These are phyloP conservation scores for Gnathonemus longibarbis DNA, from an alignment of 2,113 vertebrate species.

Conservation along the genomic window DNA sequence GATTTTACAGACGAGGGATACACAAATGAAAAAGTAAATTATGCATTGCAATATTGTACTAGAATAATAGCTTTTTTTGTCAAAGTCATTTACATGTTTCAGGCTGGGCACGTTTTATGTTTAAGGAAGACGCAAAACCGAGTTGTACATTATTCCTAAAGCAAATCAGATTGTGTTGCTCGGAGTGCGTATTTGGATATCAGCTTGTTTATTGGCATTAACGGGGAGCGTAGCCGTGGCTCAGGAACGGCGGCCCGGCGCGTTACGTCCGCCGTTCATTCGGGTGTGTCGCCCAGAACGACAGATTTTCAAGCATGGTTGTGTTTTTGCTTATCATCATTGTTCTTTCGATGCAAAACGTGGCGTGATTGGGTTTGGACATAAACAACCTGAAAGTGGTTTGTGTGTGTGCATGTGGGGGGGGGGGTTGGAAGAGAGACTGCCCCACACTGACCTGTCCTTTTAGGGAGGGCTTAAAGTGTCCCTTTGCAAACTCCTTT, in stretches of 20 bases:
- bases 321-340: neutral
- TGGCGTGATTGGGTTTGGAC: neutral
- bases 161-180: neutral
- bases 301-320: neutral
- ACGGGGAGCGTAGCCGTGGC: neutral
- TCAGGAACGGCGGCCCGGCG: neutral
- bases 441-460: neutral
- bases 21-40: conserved; percentile 21
- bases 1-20: conserved; percentile 17
- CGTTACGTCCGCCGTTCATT: neutral
- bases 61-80: conserved; percentile 15
- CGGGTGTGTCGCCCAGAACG: neutral
- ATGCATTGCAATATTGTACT: conserved; percentile 14
- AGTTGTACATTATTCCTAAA: conserved; percentile 9
- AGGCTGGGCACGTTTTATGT: conserved; percentile 7
- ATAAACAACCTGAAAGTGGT: conserved; percentile 1
- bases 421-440: too few species aligned
- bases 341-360: neutral
- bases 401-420: neutral
- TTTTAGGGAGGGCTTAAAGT: neutral
- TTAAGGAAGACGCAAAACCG: conserved; percentile 11
- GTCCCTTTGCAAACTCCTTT: neutral
- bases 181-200: neutral
- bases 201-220: neutral
- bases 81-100: conserved; percentile 13